Evolutionary conservation across 2,113 vertebrate genomes (phyloP).

Genomic region (Poecilia latipinna): DNA sequence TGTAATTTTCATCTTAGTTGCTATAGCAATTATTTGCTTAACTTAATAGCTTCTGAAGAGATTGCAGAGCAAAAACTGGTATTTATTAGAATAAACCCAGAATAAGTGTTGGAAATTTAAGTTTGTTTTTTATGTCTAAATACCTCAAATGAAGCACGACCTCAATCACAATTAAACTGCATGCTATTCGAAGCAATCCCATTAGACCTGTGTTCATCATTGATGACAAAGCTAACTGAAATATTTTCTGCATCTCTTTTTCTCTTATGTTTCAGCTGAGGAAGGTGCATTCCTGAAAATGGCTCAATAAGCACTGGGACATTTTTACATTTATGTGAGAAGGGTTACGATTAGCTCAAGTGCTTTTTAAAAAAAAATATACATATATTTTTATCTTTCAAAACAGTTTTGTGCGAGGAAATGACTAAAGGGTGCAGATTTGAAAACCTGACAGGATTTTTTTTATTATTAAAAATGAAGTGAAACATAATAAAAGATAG

Average conservation of each 20-base stretch:
- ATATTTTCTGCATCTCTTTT: not conserved
- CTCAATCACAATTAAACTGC: not conserved
- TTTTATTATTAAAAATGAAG: not conserved
- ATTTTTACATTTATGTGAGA: not conserved
- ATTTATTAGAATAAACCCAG: constrained; percentile 19
- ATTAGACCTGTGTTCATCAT: not conserved
- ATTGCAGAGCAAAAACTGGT: constrained; percentile 4
- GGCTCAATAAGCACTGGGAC: too few relatives aligned
- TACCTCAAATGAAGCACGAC: not conserved
- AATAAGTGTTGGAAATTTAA: constrained; percentile 1
- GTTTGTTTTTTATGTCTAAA: constrained; percentile 17
- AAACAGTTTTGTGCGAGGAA: too few relatives aligned
- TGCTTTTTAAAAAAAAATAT: too few relatives aligned
- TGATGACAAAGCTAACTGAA: not conserved
- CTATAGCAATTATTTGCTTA: constrained; percentile 6
- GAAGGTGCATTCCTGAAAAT: too few relatives aligned
- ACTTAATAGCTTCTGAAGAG: constrained; percentile 7
- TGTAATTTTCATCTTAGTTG: constrained; percentile 17
- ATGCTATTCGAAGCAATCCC: not conserved
- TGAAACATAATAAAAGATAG: not conserved
- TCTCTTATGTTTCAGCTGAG: too few relatives aligned
- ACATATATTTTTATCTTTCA: too few relatives aligned
- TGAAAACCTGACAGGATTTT: not conserved
- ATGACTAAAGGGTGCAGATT: not conserved
- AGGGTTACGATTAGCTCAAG: too few relatives aligned